These are phyloP conservation scores for Phymorhynchus buccinoides DNA, from an alignment of 1,140 invertebrate genomes.

Conservation along the genomic window DNA sequence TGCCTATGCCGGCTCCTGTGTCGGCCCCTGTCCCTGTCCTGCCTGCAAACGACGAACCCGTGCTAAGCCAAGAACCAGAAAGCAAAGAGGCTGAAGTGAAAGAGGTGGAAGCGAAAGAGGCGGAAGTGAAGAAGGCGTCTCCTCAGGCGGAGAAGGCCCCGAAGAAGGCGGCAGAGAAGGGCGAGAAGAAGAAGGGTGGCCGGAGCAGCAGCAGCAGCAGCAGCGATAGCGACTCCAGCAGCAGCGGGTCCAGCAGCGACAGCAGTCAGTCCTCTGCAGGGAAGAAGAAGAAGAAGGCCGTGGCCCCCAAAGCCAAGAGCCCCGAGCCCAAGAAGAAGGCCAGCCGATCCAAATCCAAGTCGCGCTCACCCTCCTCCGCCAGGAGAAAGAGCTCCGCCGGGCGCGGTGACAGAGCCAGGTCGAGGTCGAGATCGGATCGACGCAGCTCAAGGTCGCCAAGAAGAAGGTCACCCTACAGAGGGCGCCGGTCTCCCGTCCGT, in stretches of 20 bases:
- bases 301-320: constrained; percentile 1
- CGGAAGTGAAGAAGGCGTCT: background rate
- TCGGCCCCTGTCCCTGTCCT: background rate
- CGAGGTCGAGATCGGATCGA: constrained; percentile 28
- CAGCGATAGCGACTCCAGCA: constrained; percentile 29
- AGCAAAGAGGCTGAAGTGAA: background rate
- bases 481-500: constrained; percentile 25
- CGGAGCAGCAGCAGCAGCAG: constrained; percentile 10
- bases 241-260: constrained; percentile 30
- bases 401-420: constrained; percentile 3
- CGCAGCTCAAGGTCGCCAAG: constrained; percentile 46
- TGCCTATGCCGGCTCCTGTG: too few species aligned
- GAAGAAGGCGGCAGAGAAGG: background rate
- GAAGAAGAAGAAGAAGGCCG: background rate
- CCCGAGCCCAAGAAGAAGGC: constrained; percentile 26
- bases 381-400: constrained; percentile 12
- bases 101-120: background rate
- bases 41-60: background rate
- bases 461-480: constrained; percentile 41
- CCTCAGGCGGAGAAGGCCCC: background rate
- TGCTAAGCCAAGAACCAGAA: too few species aligned
- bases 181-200: too few species aligned
- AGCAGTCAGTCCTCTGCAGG: constrained; percentile 31
- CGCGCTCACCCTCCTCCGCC: constrained; percentile 40
- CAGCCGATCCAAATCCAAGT: constrained; percentile 38